These are phyloP conservation scores for Cheirogaleus major DNA, from an alignment of 2,797 vertebrate genomes.

Conservation along the genomic window DNA sequence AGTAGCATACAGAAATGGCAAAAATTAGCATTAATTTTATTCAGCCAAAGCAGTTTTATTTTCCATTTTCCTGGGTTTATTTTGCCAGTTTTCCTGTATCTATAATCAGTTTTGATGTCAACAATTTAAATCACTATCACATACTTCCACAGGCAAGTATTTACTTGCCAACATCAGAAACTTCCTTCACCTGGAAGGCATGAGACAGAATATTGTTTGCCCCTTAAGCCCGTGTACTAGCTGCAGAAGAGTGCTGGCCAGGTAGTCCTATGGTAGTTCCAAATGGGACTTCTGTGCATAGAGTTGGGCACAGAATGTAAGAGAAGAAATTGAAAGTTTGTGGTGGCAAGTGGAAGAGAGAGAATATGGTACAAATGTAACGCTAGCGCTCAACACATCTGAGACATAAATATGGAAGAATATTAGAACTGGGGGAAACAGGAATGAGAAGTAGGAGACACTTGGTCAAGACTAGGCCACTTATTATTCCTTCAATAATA, in stretches of 20 bases:
- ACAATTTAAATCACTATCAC: neutral
- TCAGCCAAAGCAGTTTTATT: neutral
- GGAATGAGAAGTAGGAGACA: neutral
- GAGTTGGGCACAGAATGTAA: neutral
- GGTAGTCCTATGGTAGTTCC: neutral
- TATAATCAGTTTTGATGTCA: neutral
- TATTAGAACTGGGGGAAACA: neutral
- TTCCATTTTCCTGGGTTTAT: neutral
- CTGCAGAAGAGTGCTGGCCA: neutral
- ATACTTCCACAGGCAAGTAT: neutral
- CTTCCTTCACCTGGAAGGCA: neutral
- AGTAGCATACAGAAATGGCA: conserved; percentile 12
- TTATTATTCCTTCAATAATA: neutral
- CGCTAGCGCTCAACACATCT: neutral
- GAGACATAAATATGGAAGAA: neutral
- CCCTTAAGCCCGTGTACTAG: neutral
- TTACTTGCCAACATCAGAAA: neutral
- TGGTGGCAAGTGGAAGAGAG: neutral
- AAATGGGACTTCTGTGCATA: neutral
- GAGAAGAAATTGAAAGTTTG: neutral
- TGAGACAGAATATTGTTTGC: neutral
- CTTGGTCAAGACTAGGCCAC: neutral
- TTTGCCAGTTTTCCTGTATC: neutral
- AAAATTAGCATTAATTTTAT: conserved; percentile 29
- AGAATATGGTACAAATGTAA: neutral